These are phyloP conservation scores for Triops cancriformis DNA, from an alignment of 1,140 invertebrate genomes.

Conservation along the genomic window DNA sequence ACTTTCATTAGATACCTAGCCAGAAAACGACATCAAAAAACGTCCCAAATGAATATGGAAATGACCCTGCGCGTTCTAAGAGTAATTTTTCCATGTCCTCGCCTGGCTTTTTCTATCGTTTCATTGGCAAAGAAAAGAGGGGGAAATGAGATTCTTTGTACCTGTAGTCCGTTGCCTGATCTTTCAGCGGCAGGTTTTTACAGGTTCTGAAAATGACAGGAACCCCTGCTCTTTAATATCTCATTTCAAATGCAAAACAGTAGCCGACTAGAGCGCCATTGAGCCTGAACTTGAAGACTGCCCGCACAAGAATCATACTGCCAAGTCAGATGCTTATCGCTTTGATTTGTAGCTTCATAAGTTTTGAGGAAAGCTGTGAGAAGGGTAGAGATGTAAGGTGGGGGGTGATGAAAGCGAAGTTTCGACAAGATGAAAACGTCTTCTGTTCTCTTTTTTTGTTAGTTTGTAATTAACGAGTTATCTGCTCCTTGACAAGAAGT, in stretches of 20 bases:
- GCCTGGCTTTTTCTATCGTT: background rate
- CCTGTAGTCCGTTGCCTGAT: background rate
- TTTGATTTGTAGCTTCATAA: conserved; percentile 14
- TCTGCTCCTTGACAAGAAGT: background rate
- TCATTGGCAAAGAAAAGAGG: background rate
- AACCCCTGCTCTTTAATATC: conserved; percentile 1
- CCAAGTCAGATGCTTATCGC: background rate
- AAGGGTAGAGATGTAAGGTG: background rate
- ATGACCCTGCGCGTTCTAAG: background rate
- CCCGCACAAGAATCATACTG: conserved; percentile 2
- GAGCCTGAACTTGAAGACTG: background rate
- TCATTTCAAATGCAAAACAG: conserved; percentile 14
- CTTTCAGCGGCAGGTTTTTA: background rate
- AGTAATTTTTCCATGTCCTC: background rate
- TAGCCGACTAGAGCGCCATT: background rate
- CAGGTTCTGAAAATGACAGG: background rate
- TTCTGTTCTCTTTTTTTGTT: background rate
- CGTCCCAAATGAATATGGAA: background rate
- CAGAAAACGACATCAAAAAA: background rate
- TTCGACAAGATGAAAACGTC: background rate
- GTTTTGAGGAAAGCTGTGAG: background rate
- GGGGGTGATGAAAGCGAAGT: background rate
- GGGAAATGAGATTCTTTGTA: background rate
- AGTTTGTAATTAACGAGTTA: conserved; percentile 1
- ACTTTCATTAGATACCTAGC: background rate